Conservation (phyloP, 53 echinoderm and acorn worm species). For the Luidia sarsii region DNA sequence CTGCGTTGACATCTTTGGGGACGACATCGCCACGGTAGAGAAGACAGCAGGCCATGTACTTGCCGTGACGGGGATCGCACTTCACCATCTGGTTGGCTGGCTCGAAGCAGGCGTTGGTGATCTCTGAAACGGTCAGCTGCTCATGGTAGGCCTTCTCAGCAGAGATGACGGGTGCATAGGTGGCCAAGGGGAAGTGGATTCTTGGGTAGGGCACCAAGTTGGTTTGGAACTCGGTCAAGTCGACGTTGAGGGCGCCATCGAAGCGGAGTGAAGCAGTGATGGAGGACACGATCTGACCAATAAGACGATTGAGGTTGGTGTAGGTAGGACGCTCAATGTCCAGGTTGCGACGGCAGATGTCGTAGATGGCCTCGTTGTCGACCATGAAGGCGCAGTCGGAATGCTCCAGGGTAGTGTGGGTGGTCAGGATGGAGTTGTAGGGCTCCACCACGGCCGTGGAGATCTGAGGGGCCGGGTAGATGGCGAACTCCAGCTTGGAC, state of each 20-base stretch:
- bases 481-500: slow-evolving; percentile 86
- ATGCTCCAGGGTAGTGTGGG: slow-evolving; percentile 85
- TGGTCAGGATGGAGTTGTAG: slow-evolving; percentile 75
- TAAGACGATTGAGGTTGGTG: slow-evolving; percentile 85
- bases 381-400: slow-evolving; percentile 90
- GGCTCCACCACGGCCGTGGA: slow-evolving; percentile 66
- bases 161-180: slow-evolving; percentile 90
- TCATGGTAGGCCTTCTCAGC: slow-evolving; percentile 95
- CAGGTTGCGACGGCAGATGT: slow-evolving; percentile 86
- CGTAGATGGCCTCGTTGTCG: slow-evolving; percentile 95
- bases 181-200: slow-evolving; percentile 89
- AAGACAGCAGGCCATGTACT: slow-evolving; percentile 95
- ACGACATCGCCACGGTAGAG: slow-evolving; percentile 95
- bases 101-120: slow-evolving; percentile 92
- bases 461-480: slow-evolving; percentile 76
- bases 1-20: slow-evolving; percentile 97
- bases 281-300: slow-evolving; percentile 83
- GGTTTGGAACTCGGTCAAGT: slow-evolving; percentile 97
- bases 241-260: slow-evolving; percentile 95
- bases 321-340: slow-evolving; percentile 91
- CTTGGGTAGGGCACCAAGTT: slow-evolving; percentile 97
- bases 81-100: slow-evolving; percentile 97
- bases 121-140: slow-evolving; percentile 85
- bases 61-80: slow-evolving; percentile 98
- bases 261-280: slow-evolving; percentile 90